Evolutionary conservation across 2,888 invertebrate species (phyloP), one percentile per base, ranked within the genome.

Genomic region (Perizoma affinitatum): DNA sequence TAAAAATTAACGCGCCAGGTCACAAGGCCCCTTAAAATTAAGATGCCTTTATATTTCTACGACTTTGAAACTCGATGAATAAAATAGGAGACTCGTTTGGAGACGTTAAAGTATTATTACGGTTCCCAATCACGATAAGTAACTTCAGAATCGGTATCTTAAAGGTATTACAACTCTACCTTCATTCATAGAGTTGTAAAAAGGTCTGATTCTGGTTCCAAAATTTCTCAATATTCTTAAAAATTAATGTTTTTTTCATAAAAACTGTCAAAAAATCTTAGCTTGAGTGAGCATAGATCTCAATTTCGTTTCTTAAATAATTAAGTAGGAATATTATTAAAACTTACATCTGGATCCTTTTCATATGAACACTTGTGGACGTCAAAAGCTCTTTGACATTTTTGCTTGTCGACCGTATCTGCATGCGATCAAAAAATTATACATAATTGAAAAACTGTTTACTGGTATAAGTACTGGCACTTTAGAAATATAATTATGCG

Each of bases 351-450:
- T 34, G 92, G 92, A 69, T 92, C 90, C 62, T 80, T 81, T 65
- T 77, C 78, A 67, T 92, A 92, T 0, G 86, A 86, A 72, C 93
- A 93, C 80, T 84, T 87, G 67, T 93, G 92, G 35, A 92, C 88
- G 49, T 92, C 91, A 70, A 88, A 92, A 6, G 88, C 84, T 70
- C 86, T 83, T 71, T 92, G 88, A 65, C 91, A 92, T 70, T 79
- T 86, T 34, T 87, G 82, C 74, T 91, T 92, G 45, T 82, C 88
- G 4, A 80, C 80, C 8, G 84, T 81, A 74, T 92, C 92, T 92
- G 72, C 52, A 83, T 50, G 22, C 22, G 22, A 22, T 3, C 22
- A 1, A 22, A 22, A 22, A 22, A 22, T 2, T 22, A 22, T 22
- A 22, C 22, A 2, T 22, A 2, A 4, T 38, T 38, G 38, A 38